phyloP scores from a whole-genome alignment of 2,797 vertebrate species.

The Linurgus olivaceus region DNA sequence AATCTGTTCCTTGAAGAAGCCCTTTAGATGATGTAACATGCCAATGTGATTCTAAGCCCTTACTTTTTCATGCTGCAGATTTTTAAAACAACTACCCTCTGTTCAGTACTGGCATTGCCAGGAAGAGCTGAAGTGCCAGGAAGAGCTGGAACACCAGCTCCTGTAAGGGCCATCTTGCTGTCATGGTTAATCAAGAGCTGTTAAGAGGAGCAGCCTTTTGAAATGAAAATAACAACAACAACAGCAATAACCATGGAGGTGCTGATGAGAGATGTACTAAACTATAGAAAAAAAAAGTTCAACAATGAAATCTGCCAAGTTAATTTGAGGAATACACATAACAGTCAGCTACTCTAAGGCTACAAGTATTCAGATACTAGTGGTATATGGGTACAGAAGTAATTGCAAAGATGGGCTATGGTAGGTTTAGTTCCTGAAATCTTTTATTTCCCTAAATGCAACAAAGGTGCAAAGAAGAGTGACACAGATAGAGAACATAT shows the following conservation, averaged over 20 bases:
- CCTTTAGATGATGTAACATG: neutral
- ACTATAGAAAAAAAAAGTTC: neutral
- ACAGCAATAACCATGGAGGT: neutral
- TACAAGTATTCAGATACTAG: neutral
- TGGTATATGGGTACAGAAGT: neutral
- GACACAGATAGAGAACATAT: neutral
- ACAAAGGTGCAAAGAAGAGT: neutral
- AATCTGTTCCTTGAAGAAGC: constrained; percentile 30
- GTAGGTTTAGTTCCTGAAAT: neutral
- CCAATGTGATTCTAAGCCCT: neutral
- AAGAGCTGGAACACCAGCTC: neutral
- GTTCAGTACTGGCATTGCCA: neutral
- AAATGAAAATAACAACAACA: neutral
- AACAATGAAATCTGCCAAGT: neutral
- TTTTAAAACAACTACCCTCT: neutral
- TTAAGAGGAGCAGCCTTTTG: neutral
- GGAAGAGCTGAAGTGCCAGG: neutral
- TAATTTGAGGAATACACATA: neutral
- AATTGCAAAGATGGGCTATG: neutral
- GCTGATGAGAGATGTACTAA: neutral
- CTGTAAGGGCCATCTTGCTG: neutral
- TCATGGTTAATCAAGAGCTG: neutral
- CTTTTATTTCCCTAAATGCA: neutral
- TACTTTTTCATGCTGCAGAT: neutral
- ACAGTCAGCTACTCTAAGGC: neutral